Conservation (phyloP, 2,113 vertebrate genomes). For the Apus apus region DNA sequence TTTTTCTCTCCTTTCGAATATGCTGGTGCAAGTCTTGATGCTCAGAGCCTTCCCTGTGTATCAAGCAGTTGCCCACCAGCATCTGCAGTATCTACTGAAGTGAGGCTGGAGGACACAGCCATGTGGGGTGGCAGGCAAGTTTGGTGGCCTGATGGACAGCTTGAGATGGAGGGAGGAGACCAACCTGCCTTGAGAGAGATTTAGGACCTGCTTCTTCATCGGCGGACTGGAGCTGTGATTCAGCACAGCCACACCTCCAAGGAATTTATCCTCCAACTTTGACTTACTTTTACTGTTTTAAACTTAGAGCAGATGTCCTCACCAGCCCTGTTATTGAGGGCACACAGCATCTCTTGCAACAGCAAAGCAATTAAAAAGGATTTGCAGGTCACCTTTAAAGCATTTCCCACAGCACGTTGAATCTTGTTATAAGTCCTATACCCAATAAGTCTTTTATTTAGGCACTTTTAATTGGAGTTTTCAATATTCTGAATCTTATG, state of each 20-base stretch:
- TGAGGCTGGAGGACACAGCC: background rate
- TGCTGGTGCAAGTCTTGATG: rapidly evolving
- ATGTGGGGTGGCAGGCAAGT: background rate
- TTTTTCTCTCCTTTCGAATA: background rate
- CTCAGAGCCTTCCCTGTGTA: background rate
- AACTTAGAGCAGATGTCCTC: constrained; percentile 35
- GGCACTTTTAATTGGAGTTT: constrained; percentile 45
- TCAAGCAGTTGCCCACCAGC: background rate
- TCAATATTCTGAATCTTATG: constrained; percentile 30
- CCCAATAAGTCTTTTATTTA: constrained; percentile 44
- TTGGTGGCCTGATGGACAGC: background rate
- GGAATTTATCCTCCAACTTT: constrained; percentile 50
- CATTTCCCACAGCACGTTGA: constrained; percentile 61
- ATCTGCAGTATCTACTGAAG: background rate
- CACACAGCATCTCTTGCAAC: constrained; percentile 28
- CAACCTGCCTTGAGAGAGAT: background rate
- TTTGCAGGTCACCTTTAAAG: constrained; percentile 69
- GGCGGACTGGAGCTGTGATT: constrained; percentile 16
- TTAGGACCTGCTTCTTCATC: background rate
- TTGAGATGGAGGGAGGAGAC: background rate
- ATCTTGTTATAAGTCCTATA: constrained; percentile 46
- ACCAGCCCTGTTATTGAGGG: constrained; percentile 42
- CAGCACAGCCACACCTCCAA: constrained; percentile 43
- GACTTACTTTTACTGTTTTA: constrained; percentile 64
- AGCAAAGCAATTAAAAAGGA: constrained; percentile 62